These are phyloP conservation scores for Petaurus breviceps DNA, from an alignment of 2,113 vertebrate species.

Conservation along the genomic window DNA sequence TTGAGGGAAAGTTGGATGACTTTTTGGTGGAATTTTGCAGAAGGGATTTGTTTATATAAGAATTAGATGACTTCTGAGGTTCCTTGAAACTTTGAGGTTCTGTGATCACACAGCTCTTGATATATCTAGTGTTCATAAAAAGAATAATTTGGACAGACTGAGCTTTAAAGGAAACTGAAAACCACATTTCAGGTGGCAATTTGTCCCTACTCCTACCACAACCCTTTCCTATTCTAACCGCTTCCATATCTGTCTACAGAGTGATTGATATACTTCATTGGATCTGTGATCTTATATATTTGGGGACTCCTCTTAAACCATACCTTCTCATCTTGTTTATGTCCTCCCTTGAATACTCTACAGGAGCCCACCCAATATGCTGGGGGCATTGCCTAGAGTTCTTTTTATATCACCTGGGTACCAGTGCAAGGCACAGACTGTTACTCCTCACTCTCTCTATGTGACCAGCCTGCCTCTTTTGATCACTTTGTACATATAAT, in stretches of 20 bases:
- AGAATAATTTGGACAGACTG: not conserved
- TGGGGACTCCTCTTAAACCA: not conserved
- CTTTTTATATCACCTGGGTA: not conserved
- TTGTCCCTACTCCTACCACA: not conserved
- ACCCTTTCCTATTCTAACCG: not conserved
- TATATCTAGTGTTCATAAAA: not conserved
- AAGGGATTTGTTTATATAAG: not conserved
- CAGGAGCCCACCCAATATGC: not conserved
- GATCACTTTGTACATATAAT: not conserved
- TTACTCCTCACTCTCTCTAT: not conserved
- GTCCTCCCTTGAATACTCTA: not conserved
- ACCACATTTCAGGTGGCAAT: not conserved
- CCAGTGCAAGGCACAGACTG: not conserved
- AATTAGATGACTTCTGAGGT: not conserved
- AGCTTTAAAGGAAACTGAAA: not conserved
- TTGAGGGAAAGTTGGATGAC: not conserved
- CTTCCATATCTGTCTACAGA: not conserved
- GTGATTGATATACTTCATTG: not conserved
- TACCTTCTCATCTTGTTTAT: not conserved
- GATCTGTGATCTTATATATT: not conserved
- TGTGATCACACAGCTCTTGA: not conserved
- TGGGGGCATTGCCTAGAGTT: not conserved
- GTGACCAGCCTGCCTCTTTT: not conserved
- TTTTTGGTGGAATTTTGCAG: not conserved
- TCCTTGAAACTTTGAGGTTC: not conserved